Evolutionary conservation across 2,113 vertebrate genomes (phyloP).

Genomic region (Melanotaenia duboulayi): DNA sequence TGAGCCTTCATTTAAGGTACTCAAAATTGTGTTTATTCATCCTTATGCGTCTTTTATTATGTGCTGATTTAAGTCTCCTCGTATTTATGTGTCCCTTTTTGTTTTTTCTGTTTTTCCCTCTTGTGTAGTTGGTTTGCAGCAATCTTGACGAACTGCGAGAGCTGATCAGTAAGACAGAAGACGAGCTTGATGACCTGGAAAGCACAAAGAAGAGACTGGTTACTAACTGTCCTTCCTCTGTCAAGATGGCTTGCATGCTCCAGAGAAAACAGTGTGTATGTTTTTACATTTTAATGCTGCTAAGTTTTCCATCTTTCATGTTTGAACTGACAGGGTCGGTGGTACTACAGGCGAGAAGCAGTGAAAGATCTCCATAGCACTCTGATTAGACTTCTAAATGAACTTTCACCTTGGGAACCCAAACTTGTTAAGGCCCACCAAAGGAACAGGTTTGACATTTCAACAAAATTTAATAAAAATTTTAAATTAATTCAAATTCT

Average conservation of each 20-base stretch:
- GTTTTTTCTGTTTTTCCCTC: slow-evolving; percentile 13
- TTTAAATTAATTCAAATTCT: too few species aligned
- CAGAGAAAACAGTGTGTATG: not conserved
- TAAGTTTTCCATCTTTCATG: slow-evolving; percentile 5
- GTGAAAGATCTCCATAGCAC: slow-evolving; percentile 97
- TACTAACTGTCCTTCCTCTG: slow-evolving; percentile 70
- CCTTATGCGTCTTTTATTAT: not conserved
- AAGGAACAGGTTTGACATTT: slow-evolving; percentile 87
- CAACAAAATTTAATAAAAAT: not conserved
- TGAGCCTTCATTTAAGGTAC: slow-evolving; percentile 92
- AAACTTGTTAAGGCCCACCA: slow-evolving; percentile 97
- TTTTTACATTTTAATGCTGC: slow-evolving; percentile 4
- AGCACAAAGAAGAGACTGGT: slow-evolving; percentile 97
- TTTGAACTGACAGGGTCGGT: slow-evolving; percentile 86
- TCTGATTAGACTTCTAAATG: slow-evolving; percentile 93
- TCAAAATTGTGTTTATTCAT: not conserved
- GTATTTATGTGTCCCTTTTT: not conserved
- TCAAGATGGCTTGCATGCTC: not conserved
- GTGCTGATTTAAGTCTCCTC: not conserved
- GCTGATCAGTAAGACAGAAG: slow-evolving; percentile 96
- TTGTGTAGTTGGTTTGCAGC: slow-evolving; percentile 93
- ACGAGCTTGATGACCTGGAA: slow-evolving; percentile 94
- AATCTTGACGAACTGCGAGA: slow-evolving; percentile 95
- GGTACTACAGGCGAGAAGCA: slow-evolving; percentile 90
- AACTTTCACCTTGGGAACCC: slow-evolving; percentile 97